phyloP scores from a whole-genome alignment of 2,888 invertebrate species.

The Mactromeris polynyma region DNA sequence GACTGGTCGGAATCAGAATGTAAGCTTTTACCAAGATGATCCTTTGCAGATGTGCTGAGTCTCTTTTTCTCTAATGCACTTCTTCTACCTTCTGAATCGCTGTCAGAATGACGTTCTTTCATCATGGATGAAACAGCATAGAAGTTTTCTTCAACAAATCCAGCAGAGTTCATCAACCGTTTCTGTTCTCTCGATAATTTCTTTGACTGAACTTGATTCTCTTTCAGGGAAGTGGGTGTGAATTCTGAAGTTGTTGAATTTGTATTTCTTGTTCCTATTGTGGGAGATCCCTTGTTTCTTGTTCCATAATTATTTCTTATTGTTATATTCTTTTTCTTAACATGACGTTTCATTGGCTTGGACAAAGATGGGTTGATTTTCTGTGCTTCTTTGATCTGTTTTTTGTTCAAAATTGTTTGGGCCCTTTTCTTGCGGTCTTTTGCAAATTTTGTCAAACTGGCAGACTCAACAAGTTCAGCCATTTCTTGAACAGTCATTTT shows the following conservation, averaged over 20 bases:
- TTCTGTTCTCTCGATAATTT: conserved; percentile 44
- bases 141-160: conserved; percentile 47
- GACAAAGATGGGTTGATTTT: conserved; percentile 18
- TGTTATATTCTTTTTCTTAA: conserved; percentile 18
- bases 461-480: conserved; percentile 64
- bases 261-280: neutral
- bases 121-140: conserved; percentile 4
- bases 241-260: neutral
- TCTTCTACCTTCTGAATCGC: conserved; percentile 9
- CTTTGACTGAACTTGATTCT: neutral
- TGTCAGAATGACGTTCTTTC: neutral
- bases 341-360: conserved; percentile 45
- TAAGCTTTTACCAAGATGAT: conserved; percentile 16
- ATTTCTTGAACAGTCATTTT: conserved; percentile 69
- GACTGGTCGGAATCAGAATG: neutral
- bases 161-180: conserved; percentile 46
- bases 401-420: conserved; percentile 50
- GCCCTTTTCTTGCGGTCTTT: conserved; percentile 63
- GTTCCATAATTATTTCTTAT: conserved; percentile 24
- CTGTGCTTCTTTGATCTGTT: conserved; percentile 40
- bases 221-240: neutral
- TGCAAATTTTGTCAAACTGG: conserved; percentile 64
- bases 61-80: conserved; percentile 23
- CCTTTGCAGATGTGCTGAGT: conserved; percentile 14
- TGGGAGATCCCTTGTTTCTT: conserved; percentile 27